Evolutionary conservation across 2,888 invertebrate species (phyloP).

Genomic region (Sphinx pinastri): DNA sequence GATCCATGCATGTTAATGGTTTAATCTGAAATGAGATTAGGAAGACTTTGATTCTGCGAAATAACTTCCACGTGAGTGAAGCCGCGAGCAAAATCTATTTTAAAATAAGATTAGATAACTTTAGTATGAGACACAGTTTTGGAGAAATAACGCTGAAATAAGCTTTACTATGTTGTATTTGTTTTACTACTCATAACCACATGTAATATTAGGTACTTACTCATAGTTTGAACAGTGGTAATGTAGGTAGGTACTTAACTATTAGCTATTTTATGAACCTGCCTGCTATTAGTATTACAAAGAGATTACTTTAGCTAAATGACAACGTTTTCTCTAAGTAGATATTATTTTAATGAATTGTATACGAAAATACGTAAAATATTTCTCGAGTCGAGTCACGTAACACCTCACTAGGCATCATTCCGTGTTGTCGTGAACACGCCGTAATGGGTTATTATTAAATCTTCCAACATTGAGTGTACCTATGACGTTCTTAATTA

Average conservation of each 20-base stretch:
- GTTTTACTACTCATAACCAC: no score
- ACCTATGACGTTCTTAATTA: neutral
- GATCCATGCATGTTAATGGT: slow-evolving; percentile 54
- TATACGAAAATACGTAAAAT: neutral
- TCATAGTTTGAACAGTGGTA: no score
- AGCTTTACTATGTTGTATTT: no score
- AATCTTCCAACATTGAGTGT: neutral
- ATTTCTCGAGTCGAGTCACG: neutral
- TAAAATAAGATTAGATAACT: no score
- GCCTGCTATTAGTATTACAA: no score
- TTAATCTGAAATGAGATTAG: slow-evolving; percentile 53
- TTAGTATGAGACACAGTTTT: no score
- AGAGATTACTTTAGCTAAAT: no score
- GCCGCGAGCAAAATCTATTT: neutral
- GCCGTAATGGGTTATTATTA: slow-evolving; percentile 12
- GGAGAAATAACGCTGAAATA: no score
- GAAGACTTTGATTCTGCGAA: neutral
- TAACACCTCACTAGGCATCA: neutral
- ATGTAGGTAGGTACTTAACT: no score
- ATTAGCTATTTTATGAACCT: no score
- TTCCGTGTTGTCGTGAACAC: slow-evolving; percentile 16
- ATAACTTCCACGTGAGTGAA: neutral
- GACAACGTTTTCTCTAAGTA: no score
- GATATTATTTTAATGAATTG: neutral
- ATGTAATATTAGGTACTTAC: no score